These are phyloP conservation scores for Steinernema hermaphroditum DNA, from an alignment of 2,888 invertebrate species.

Conservation along the genomic window DNA sequence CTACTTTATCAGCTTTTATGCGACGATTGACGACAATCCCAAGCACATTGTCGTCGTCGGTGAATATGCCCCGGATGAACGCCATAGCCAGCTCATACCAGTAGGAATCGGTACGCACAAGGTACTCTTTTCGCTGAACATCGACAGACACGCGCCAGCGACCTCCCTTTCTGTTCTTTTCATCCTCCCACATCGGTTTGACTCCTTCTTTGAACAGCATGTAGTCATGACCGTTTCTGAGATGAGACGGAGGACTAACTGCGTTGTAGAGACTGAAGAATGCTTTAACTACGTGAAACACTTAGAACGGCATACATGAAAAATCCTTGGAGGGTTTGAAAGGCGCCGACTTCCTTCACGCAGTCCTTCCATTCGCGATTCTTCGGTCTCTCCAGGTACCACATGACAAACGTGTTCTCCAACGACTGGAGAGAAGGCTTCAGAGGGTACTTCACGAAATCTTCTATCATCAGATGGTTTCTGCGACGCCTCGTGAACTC, in stretches of 20 bases:
- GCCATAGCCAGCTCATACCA: neutral
- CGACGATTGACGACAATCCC: neutral
- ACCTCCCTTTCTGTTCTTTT: neutral
- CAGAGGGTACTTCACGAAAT: too few species aligned
- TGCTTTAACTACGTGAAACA: too few species aligned
- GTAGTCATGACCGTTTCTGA: neutral
- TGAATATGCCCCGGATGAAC: neutral
- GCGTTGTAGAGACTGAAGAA: neutral
- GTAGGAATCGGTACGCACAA: neutral
- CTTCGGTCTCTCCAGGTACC: neutral
- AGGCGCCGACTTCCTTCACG: neutral
- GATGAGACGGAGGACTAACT: neutral
- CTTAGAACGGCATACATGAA: too few species aligned
- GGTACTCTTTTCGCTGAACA: neutral
- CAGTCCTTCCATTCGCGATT: constrained; percentile 6
- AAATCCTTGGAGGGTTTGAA: neutral
- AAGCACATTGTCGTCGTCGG: neutral
- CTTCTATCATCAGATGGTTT: too few species aligned
- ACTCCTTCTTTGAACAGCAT: constrained; percentile 4
- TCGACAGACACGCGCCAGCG: neutral
- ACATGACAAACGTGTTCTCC: neutral
- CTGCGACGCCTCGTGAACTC: too few species aligned
- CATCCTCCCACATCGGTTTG: constrained; percentile 1
- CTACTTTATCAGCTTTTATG: neutral
- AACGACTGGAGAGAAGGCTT: neutral